Base-by-base conservation (phyloP, 2,797 vertebrate genomes). In the Amblyopsis hoosieri region DNA sequence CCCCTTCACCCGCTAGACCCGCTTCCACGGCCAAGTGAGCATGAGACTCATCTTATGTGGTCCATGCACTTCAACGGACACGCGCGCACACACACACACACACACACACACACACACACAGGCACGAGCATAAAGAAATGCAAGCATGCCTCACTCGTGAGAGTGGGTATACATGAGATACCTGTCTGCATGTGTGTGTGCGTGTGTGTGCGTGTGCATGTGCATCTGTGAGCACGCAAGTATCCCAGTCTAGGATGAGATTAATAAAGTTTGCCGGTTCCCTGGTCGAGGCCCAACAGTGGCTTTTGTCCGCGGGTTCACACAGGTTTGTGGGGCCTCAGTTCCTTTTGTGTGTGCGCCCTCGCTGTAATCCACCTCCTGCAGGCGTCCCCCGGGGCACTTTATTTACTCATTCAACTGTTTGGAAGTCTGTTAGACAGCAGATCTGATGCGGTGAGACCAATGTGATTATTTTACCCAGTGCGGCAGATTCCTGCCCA, bases 351-450 rank as follows among this genome's bases (percentile, higher is more conserved):
- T 90, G 91, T 94, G 89, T 72, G 74, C 82, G 85, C 86, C 86
- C 87, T 88, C 61, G 31, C 86, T 85, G 92, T 91, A 96, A 94
- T 94, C 93, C 88, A 89, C 93, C 92, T 93, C 88, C 89, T 89
- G 91, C 80, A 85, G 89, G 29, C 91, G 78, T 90, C 92, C 92
- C 92, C 92, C 66, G 89, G 78, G 90, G 93, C 89, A 90, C 90
- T 95, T 94, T 95, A 95, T 96, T 94, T 96, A 94, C 93, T 93
- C 89, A 87, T 91, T 92, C 92, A 94, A 93, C 93, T 90, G 90
- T 93, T 92, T 91, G 93, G 93, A 93, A 94, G 92, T 94, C 92
- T 94, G 93, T 94, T 94, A 94, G 87, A 91, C 90, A 90, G 93
- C 88, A 90, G 92, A 94, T 93, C 84, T 93, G 93, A 93, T 88